Evolutionary conservation across 2,888 invertebrate species (phyloP).

Genomic region (Athetis lepigone): DNA sequence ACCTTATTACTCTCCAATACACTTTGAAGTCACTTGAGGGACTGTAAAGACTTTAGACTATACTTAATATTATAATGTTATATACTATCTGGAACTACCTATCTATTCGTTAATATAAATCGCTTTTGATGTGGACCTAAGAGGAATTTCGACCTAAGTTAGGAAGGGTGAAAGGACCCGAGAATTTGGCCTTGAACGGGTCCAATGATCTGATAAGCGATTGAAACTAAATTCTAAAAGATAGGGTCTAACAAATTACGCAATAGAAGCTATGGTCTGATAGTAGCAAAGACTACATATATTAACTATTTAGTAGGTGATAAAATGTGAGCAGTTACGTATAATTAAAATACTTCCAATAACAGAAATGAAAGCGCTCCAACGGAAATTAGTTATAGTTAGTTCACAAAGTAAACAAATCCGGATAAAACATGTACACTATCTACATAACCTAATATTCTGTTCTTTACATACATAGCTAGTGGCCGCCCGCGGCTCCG

Average conservation of each 20-base stretch:
- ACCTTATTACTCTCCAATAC: constrained; percentile 48
- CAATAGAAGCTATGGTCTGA: neutral
- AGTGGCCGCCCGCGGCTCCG: no score
- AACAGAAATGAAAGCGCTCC: no score
- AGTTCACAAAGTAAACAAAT: no score
- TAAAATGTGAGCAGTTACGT: no score
- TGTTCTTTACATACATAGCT: no score
- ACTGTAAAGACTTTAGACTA: constrained; percentile 43
- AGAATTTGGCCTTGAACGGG: neutral
- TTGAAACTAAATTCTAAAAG: constrained; percentile 16
- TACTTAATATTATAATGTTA: constrained; percentile 17
- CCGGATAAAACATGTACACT: no score
- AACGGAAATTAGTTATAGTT: no score
- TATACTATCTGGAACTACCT: constrained; percentile 31
- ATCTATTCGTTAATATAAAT: constrained; percentile 17
- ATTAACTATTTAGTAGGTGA: no score
- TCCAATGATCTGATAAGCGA: constrained; percentile 23
- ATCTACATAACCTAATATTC: no score
- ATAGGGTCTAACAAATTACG: neutral
- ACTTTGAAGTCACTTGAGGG: constrained; percentile 49
- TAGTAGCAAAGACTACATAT: neutral
- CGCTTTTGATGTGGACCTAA: constrained; percentile 34
- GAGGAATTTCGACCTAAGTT: neutral
- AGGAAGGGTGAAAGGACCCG: constrained; percentile 4
- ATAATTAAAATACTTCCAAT: no score